A percentile compares a stretch with the other conserved stretches of the same genome.
phyloP scores from a whole-genome alignment of 2,888 invertebrate genomes.

The Heliconius ismenius region DNA sequence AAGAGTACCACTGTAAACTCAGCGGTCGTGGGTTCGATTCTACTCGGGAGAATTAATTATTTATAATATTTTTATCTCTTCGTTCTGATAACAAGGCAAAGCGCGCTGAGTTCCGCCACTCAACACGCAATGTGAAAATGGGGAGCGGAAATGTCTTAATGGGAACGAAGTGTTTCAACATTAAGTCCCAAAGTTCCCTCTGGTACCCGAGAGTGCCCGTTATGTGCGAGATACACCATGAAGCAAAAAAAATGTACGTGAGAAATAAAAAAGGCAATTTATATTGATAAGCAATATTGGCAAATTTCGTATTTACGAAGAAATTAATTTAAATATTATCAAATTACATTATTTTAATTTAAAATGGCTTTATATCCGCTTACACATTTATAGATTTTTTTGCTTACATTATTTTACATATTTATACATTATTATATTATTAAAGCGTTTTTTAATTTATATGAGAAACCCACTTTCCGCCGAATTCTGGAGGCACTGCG shows the following conservation, averaged over 20 bases:
- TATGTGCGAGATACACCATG: no score
- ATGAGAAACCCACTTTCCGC: no score
- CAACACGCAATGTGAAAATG: neutral
- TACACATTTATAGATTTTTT: neutral
- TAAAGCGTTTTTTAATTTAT: neutral
- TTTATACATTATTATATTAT: no score
- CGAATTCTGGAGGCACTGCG: no score
- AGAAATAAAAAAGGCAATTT: neutral
- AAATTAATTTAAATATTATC: neutral
- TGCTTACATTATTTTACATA: neutral
- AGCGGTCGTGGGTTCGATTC: neutral
- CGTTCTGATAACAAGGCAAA: no score
- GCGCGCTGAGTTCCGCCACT: neutral
- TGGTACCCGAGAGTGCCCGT: no score
- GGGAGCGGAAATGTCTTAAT: no score
- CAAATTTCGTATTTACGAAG: neutral
- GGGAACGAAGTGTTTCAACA: no score
- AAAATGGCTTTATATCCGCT: neutral
- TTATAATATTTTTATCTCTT: no score
- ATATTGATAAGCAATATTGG: neutral
- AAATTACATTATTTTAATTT: conserved; percentile 5
- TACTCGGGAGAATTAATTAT: no score
- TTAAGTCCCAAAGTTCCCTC: no score
- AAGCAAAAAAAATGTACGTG: no score
- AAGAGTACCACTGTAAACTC: neutral